A percentile compares a stretch with the other conserved stretches of the same genome.
Conservation (phyloP, 2,888 invertebrate genomes). For the Griposia aprilina region DNA sequence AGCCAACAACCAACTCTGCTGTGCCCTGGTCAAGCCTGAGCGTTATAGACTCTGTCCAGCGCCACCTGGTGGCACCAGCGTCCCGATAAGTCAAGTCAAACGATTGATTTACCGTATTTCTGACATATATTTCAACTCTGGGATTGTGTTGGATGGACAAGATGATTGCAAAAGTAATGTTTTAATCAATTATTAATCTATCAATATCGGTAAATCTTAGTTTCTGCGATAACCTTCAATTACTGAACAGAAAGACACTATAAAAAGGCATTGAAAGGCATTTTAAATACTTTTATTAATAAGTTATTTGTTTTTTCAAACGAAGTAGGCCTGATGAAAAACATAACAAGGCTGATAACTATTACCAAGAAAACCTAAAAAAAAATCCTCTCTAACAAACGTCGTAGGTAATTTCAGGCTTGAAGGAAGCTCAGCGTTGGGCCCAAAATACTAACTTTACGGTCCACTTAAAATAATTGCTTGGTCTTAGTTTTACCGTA, state of each 20-base stretch:
- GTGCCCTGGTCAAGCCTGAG: too few species aligned
- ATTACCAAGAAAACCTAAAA: constrained; percentile 3
- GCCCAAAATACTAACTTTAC: constrained; percentile 42
- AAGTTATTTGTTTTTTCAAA: too few species aligned
- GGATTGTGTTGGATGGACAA: not conserved
- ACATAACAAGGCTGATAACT: not conserved
- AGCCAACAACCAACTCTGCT: too few species aligned
- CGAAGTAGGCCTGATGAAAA: not conserved
- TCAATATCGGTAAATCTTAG: not conserved
- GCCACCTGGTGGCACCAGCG: too few species aligned
- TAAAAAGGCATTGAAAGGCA: too few species aligned
- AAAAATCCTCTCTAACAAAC: not conserved
- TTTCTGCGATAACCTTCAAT: not conserved
- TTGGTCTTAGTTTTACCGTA: constrained; percentile 40
- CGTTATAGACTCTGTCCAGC: too few species aligned
- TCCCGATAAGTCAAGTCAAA: too few species aligned
- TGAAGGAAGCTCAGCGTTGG: constrained; percentile 36
- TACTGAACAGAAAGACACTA: not conserved
- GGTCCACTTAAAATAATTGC: constrained; percentile 58
- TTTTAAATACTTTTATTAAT: too few species aligned
- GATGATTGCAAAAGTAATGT: not conserved
- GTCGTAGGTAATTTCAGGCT: constrained; percentile 44
- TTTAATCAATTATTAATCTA: not conserved
- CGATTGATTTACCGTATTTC: too few species aligned
- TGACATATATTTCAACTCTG: not conserved